phyloP scores from a whole-genome alignment of 2,797 vertebrate species.

The Falco columbarius region DNA sequence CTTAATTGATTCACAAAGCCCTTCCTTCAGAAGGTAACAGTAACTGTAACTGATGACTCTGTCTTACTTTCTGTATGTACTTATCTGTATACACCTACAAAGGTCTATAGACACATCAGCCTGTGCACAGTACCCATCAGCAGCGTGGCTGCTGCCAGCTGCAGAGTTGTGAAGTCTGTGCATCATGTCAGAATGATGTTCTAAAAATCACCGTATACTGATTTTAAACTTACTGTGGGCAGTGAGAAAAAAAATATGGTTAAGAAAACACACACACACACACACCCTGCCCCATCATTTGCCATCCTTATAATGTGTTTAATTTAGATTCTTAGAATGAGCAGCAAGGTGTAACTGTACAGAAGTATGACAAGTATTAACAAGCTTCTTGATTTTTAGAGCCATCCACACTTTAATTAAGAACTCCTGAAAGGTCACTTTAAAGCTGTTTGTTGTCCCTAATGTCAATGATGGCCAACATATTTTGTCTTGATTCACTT shows the following conservation, averaged over 20 bases:
- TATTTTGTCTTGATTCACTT: background rate
- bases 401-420: background rate
- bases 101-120: background rate
- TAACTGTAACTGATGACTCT: background rate
- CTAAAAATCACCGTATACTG: background rate
- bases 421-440: background rate
- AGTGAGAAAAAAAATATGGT: background rate
- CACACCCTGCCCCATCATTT: fast-evolving
- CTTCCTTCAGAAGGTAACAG: background rate
- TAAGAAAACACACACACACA: background rate
- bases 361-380: background rate
- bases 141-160: background rate
- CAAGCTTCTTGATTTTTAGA: background rate
- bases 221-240: background rate
- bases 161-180: background rate
- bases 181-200: background rate
- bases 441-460: background rate
- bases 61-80: background rate
- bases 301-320: background rate
- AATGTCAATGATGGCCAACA: background rate
- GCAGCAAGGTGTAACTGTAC: background rate
- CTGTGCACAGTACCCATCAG: background rate
- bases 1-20: background rate
- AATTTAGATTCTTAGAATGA: background rate
- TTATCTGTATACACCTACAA: background rate